These are phyloP conservation scores for Diarsia mendica DNA, from an alignment of 2,888 invertebrate genomes.

Conservation along the genomic window DNA sequence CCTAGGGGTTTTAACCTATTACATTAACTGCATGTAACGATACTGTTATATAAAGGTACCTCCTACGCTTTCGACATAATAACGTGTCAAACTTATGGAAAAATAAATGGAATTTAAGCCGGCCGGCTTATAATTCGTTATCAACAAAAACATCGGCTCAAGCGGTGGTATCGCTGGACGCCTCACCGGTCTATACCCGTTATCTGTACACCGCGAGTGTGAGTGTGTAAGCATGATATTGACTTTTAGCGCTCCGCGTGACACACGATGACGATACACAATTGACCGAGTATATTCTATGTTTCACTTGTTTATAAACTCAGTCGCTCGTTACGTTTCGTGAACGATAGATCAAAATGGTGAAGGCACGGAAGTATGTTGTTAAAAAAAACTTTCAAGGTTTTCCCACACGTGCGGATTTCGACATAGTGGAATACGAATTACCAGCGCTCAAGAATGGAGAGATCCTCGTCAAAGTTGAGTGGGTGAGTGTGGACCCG, in stretches of 20 bases:
- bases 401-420: slow-evolving; percentile 89
- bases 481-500: slow-evolving; percentile 77
- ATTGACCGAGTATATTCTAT: slow-evolving; percentile 16
- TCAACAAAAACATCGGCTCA: slow-evolving; percentile 22
- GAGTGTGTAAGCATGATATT: slow-evolving; percentile 41
- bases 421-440: slow-evolving; percentile 91
- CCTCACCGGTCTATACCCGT: not conserved
- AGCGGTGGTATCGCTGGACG: not conserved
- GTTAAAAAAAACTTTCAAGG: slow-evolving; percentile 88
- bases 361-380: slow-evolving; percentile 86
- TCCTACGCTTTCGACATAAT: not conserved
- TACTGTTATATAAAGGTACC: not conserved
- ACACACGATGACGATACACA: slow-evolving; percentile 36
- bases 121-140: not conserved
- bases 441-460: slow-evolving; percentile 75
- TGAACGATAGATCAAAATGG: slow-evolving; percentile 73
- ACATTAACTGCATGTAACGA: not conserved
- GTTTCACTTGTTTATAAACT: slow-evolving; percentile 28
- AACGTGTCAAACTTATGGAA: not conserved
- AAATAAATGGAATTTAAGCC: slow-evolving; percentile 6
- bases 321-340: slow-evolving; percentile 41
- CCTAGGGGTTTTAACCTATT: not conserved
- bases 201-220: slow-evolving; percentile 8
- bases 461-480: slow-evolving; percentile 79
- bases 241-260: slow-evolving; percentile 33